Conservation (phyloP, 2,797 vertebrate species). For the Crenuchus spilurus region DNA sequence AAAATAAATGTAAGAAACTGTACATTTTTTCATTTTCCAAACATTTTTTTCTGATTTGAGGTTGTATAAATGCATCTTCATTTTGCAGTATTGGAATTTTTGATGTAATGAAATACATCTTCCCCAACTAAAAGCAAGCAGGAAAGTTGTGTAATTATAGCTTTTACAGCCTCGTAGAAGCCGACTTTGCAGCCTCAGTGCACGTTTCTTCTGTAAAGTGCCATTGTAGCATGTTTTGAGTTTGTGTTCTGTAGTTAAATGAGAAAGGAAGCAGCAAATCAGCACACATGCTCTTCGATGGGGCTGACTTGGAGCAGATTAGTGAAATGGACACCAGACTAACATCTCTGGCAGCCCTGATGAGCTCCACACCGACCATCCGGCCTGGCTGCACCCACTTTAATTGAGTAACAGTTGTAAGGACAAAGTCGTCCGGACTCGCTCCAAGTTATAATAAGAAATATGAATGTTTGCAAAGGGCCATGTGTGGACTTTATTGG, state of each 20-base stretch:
- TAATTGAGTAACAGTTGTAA: slow-evolving; percentile 64
- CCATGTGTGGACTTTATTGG: slow-evolving; percentile 57
- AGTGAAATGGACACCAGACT: slow-evolving; percentile 1
- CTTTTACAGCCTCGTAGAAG: too few species aligned
- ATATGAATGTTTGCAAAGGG: slow-evolving; percentile 47
- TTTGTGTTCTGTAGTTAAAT: background rate
- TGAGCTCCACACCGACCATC: slow-evolving; percentile 57
- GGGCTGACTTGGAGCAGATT: background rate
- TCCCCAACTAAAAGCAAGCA: too few species aligned
- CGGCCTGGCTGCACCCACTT: slow-evolving; percentile 5
- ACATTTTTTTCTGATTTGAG: too few species aligned
- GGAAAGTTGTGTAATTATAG: too few species aligned
- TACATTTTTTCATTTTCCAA: too few species aligned
- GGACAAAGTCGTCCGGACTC: slow-evolving; percentile 56
- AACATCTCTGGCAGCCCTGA: slow-evolving; percentile 42
- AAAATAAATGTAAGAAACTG: too few species aligned
- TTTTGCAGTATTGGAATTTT: too few species aligned
- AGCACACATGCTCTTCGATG: background rate
- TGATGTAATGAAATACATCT: too few species aligned
- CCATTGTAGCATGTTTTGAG: background rate
- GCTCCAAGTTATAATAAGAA: slow-evolving; percentile 58
- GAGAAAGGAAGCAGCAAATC: background rate
- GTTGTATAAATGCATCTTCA: too few species aligned
- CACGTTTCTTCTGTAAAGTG: background rate
- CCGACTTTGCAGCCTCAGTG: too few species aligned